Conservation (phyloP, 2,888 invertebrate genomes). For the Dioctria linearis region DNA sequence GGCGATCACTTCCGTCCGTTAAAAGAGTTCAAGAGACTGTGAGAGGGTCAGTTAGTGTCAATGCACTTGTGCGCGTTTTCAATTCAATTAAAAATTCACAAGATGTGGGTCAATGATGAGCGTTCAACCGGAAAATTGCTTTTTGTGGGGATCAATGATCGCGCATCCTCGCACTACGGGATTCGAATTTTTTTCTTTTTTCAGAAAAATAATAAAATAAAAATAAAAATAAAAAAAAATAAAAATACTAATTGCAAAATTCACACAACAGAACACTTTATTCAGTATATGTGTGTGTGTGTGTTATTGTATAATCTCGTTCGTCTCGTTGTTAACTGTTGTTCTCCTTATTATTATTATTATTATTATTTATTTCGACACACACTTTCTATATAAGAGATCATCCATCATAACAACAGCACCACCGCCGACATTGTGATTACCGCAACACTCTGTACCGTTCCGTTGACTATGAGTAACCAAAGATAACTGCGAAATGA, state of each 20-base stretch:
- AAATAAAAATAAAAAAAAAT: too few species aligned
- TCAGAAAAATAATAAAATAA: too few species aligned
- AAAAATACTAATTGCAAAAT: too few species aligned
- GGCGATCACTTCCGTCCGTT: constrained; percentile 33
- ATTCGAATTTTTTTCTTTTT: too few species aligned
- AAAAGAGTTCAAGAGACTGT: constrained; percentile 7
- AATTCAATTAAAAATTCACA: constrained; percentile 60
- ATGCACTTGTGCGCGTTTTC: constrained; percentile 66
- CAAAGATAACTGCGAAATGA: constrained; percentile 67
- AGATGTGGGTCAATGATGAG: constrained; percentile 67
- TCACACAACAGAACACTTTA: too few species aligned
- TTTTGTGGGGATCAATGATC: constrained; percentile 31
- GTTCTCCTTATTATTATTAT: too few species aligned
- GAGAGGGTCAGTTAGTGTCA: constrained; percentile 64
- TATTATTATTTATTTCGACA: constrained; percentile 7
- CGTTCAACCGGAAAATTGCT: constrained; percentile 42
- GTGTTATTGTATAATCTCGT: constrained; percentile 12
- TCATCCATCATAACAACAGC: background rate
- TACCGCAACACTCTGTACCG: constrained; percentile 59
- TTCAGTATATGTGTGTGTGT: too few species aligned
- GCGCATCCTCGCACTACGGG: constrained; percentile 41
- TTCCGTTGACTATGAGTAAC: constrained; percentile 65
- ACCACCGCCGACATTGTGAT: background rate
- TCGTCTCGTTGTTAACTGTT: background rate
- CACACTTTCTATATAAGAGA: background rate